Percentiles rank a stretch among this genome's conserved stretches.
These are phyloP conservation scores for Drosophila seguyi DNA, from an alignment of 1,140 invertebrate genomes.

Conservation along the genomic window DNA sequence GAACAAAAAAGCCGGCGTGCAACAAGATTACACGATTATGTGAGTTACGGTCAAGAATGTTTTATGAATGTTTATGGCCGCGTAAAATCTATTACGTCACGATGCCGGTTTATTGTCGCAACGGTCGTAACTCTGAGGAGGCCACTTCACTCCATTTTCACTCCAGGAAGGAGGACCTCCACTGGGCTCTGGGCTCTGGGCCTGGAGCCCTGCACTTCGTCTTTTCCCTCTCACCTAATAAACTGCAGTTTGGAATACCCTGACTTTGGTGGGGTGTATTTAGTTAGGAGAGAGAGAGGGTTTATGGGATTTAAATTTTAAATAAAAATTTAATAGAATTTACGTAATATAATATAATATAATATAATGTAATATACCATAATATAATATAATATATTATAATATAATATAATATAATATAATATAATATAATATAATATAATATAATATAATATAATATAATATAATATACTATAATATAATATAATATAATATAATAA, in stretches of 20 bases:
- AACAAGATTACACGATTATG: constrained; percentile 77
- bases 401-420: too few species aligned
- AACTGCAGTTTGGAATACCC: constrained; percentile 28
- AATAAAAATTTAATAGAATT: too few species aligned
- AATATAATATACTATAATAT: too few species aligned
- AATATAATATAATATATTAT: too few species aligned
- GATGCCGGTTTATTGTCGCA: constrained; percentile 49
- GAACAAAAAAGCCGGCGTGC: constrained; percentile 48
- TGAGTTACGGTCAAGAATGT: constrained; percentile 76
- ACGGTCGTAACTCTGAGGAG: constrained; percentile 61
- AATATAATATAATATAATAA: too few species aligned
- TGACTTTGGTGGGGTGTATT: not conserved
- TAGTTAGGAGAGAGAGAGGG: not conserved
- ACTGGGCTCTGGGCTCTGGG: not conserved
- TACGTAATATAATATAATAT: not conserved
- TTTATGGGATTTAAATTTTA: too few species aligned
- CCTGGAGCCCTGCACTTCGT: not conserved
- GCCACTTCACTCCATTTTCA: too few species aligned
- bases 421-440: too few species aligned
- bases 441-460: too few species aligned
- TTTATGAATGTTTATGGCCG: constrained; percentile 81
- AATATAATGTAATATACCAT: too few species aligned
- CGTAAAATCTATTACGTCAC: constrained; percentile 81
- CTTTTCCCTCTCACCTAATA: constrained; percentile 25
- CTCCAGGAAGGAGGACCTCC: not conserved